Evolutionary conservation across 2,888 invertebrate species (phyloP), one percentile per base, ranked within the genome.

Genomic region (Junonia oenone): DNA sequence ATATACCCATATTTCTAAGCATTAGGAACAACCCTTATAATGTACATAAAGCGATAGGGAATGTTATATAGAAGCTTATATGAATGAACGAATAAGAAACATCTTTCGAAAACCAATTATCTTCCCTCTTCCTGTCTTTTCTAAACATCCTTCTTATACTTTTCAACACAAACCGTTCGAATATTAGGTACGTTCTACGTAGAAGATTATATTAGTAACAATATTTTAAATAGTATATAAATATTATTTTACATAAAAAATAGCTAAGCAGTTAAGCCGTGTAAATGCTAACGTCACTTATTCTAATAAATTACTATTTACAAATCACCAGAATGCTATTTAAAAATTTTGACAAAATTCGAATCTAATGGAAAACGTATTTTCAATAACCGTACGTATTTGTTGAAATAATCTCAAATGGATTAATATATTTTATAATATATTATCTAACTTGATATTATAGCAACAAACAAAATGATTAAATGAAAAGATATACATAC

Each of bases 211-310:
- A 56, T 60, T 79, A 83, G 59, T 65, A 67, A 87, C 82, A 83
- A 82, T 85, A 78, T 78, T 78, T 84, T 84, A 84, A 88, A 87
- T 83, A 86, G 79, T 73, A 81, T 76, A 88, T 89, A 90, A 90
- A 88, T 89, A 89, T 86, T 89, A 87, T 79, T 83, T 88, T 89
- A 90, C 90, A 89, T 86, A 85, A 74, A 81, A 80, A 81, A 80
- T 78, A 77, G 76, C 74, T 84, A 87, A 85, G 88, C 86, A 80
- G 73, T 81, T 81, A 87, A 81, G 84, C 81, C 72, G 71, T 83
- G 76, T 81, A 83, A 83, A 84, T 82, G 81, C 88, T 89, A 88
- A 72, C 76, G 72, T 85, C 75, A 80, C 83, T 87, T 81, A 87
- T 68, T 70, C 87, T 89, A 89, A 87, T 87, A 88, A 89, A 88